Percentiles rank a stretch among this genome's conserved stretches.
Evolutionary conservation across 2,888 invertebrate genomes (phyloP).

Genomic region (Dioctria linearis): DNA sequence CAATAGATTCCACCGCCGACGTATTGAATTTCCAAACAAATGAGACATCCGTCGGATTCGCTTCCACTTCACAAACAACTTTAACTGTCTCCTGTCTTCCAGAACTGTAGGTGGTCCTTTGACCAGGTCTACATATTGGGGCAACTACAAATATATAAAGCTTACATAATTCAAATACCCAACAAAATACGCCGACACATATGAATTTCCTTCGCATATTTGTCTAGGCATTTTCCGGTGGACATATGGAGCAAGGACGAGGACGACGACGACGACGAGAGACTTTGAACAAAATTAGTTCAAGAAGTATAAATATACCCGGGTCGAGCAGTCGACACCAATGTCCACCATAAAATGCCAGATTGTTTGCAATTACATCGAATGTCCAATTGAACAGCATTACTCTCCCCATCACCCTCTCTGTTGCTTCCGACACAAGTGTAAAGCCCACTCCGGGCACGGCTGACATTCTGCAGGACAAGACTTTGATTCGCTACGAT

Average conservation of each 20-base stretch:
- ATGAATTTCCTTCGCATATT: slow-evolving; percentile 22
- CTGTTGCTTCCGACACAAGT: slow-evolving; percentile 90
- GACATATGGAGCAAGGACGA: slow-evolving; percentile 2
- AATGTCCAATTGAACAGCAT: slow-evolving; percentile 86
- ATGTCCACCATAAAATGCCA: slow-evolving; percentile 30
- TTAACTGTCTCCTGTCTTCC: slow-evolving; percentile 79
- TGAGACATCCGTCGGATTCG: slow-evolving; percentile 79
- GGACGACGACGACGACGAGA: no score
- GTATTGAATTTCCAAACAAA: slow-evolving; percentile 86
- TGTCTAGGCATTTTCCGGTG: slow-evolving; percentile 24
- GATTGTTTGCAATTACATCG: slow-evolving; percentile 78
- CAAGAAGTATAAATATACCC: slow-evolving; percentile 31
- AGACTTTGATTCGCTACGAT: slow-evolving; percentile 92
- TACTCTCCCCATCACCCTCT: slow-evolving; percentile 91
- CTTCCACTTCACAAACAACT: slow-evolving; percentile 82
- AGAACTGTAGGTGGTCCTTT: slow-evolving; percentile 80
- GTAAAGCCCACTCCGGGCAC: slow-evolving; percentile 84
- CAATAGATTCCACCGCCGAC: slow-evolving; percentile 77
- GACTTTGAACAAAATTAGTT: slow-evolving; percentile 26
- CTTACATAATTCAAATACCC: slow-evolving; percentile 5
- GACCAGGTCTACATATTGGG: slow-evolving; percentile 80
- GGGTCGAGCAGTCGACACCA: neutral
- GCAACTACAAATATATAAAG: slow-evolving; percentile 73
- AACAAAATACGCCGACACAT: neutral
- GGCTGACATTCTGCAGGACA: slow-evolving; percentile 88